Percentiles rank a stretch among this genome's conserved stretches.
Conservation (phyloP, 2,888 invertebrate genomes). For the Bellardia pandia region DNA sequence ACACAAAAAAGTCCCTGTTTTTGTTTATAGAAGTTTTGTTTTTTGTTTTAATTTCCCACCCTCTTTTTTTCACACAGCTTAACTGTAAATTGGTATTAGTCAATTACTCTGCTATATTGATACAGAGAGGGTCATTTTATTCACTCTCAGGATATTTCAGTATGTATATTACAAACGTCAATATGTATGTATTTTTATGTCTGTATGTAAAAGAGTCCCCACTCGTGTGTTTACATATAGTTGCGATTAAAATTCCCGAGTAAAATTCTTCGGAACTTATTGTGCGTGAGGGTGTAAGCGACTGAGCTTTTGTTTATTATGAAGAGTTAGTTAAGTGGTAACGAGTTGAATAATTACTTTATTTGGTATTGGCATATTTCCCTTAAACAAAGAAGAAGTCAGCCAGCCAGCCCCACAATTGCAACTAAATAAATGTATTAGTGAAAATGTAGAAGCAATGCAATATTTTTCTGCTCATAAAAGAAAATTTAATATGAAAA, state of each 20-base stretch:
- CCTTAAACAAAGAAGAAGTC: background rate
- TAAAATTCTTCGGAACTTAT: background rate
- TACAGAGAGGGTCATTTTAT: constrained; percentile 22
- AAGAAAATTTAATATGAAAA: constrained; percentile 29
- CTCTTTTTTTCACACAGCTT: constrained; percentile 9
- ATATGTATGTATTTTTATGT: background rate
- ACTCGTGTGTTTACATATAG: background rate
- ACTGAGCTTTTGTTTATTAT: constrained; percentile 4
- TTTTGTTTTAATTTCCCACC: background rate
- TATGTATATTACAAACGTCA: constrained; percentile 3
- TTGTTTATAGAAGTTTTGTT: constrained; percentile 5
- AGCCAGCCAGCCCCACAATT: background rate
- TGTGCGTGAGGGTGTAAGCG: background rate
- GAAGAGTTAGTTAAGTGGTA: constrained; percentile 59
- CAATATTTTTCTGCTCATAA: constrained; percentile 42
- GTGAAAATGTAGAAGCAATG: background rate
- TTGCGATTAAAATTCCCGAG: background rate
- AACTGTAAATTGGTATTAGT: constrained; percentile 64
- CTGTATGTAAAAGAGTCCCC: background rate
- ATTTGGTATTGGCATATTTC: constrained; percentile 59
- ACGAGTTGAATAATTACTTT: constrained; percentile 68
- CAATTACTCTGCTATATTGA: constrained; percentile 36
- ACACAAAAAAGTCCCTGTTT: constrained; percentile 39
- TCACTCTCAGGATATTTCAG: constrained; percentile 31
- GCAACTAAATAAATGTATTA: background rate